Conservation (phyloP, 2,797 vertebrate species). For the Euthynnus affinis region DNA sequence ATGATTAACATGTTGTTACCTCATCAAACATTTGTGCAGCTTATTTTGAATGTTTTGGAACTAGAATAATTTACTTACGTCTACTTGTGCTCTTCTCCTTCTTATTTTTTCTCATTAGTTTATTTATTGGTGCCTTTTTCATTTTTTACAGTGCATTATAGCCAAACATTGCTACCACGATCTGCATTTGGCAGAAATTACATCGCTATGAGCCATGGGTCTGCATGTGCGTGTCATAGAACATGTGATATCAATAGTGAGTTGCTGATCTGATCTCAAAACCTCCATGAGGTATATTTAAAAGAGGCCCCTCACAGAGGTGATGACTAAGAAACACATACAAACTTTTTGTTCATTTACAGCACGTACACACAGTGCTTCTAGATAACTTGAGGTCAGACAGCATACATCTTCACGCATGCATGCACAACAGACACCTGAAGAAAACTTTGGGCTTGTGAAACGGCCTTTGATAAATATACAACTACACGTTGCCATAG, state of each 20-base stretch:
- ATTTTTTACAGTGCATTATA: background rate
- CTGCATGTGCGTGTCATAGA: background rate
- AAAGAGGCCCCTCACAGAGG: background rate
- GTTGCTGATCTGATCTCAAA: background rate
- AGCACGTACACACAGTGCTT: slow-evolving; percentile 4
- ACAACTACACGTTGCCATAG: slow-evolving; percentile 28
- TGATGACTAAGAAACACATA: background rate
- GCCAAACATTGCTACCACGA: background rate
- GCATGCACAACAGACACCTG: slow-evolving; percentile 58
- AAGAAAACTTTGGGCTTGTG: slow-evolving; percentile 34
- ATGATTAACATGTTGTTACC: too few species aligned
- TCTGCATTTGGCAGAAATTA: background rate
- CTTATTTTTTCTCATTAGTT: too few species aligned
- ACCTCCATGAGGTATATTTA: slow-evolving; percentile 3
- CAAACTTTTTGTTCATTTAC: background rate
- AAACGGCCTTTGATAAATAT: slow-evolving; percentile 43
- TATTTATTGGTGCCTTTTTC: background rate
- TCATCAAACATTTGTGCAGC: background rate
- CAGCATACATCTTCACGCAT: slow-evolving; percentile 43
- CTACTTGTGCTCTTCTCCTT: background rate
- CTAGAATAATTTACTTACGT: background rate
- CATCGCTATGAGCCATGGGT: background rate
- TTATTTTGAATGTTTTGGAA: background rate
- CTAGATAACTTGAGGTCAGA: slow-evolving; percentile 40
- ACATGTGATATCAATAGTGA: background rate